Evolutionary conservation across 2,888 invertebrate genomes (phyloP).

Genomic region (Uloborus plumipes): DNA sequence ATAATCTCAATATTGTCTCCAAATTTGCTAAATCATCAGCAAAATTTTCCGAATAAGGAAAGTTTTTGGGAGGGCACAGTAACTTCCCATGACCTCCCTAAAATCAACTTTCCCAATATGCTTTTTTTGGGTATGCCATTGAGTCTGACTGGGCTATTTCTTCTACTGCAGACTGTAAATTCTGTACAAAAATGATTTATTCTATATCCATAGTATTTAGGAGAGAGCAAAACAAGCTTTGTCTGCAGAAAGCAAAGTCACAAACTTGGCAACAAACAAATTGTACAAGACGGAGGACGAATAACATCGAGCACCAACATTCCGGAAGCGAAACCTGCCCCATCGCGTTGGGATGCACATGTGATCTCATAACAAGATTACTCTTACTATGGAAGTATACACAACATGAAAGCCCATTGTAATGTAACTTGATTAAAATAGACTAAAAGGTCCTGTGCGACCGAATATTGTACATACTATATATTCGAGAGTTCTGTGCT

Average conservation of each 20-base stretch:
- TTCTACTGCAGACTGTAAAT: conserved; percentile 26
- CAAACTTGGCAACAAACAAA: no score
- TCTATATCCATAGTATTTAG: conserved; percentile 50
- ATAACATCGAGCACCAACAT: conserved; percentile 34
- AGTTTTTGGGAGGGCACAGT: no score
- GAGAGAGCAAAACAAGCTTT: conserved; percentile 35
- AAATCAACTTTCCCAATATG: no score
- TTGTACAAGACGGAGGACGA: conserved; percentile 2
- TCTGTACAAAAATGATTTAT: conserved; percentile 51
- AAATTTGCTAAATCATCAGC: no score
- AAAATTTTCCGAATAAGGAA: no score
- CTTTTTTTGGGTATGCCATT: no score
- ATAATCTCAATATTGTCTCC: no score
- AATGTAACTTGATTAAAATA: conserved; percentile 19
- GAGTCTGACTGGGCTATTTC: background rate
- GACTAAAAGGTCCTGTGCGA: conserved; percentile 56
- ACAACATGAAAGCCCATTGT: conserved; percentile 50
- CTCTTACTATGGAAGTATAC: conserved; percentile 12
- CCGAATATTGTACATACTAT: conserved; percentile 62
- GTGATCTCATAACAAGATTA: conserved; percentile 1
- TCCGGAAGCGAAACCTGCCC: conserved; percentile 41
- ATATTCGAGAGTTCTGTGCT: conserved; percentile 62
- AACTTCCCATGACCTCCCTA: no score
- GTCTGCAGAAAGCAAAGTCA: conserved; percentile 20
- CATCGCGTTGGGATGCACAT: conserved; percentile 6